A percentile compares a stretch with the other conserved stretches of the same genome.
These are phyloP conservation scores for Archaeoteleia sp. DNA, from an alignment of 2,888 invertebrate species.

Conservation along the genomic window DNA sequence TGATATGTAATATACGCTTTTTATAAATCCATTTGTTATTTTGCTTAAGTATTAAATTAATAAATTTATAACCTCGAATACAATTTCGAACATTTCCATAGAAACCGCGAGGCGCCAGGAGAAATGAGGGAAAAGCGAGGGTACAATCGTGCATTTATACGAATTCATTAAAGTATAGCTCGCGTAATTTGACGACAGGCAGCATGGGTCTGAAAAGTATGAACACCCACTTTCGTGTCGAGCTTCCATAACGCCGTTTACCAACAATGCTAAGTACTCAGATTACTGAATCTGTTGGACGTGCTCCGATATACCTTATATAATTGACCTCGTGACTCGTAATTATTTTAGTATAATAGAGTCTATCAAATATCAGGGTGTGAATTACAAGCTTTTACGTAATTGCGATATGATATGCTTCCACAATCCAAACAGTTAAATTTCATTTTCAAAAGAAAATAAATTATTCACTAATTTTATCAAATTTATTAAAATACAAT, in stretches of 20 bases:
- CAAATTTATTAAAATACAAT: no score
- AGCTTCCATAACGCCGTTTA: constrained; percentile 33
- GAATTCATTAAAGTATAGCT: background rate
- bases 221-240: constrained; percentile 33
- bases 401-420: constrained; percentile 9
- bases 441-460: no score
- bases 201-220: constrained; percentile 9
- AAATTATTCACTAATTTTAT: no score
- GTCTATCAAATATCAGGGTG: constrained; percentile 17
- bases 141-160: no score
- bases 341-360: constrained; percentile 26
- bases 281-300: constrained; percentile 29
- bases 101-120: no score
- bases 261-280: constrained; percentile 21
- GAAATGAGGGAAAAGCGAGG: no score
- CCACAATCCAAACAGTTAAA: no score
- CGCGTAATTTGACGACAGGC: background rate
- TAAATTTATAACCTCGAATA: no score
- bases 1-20: no score
- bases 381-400: constrained; percentile 21
- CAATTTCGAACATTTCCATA: no score
- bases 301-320: constrained; percentile 24
- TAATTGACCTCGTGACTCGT: constrained; percentile 28
- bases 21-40: no score
- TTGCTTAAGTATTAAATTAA: no score